A percentile compares a stretch with the other conserved stretches of the same genome.
These are phyloP conservation scores for Crioceris asparagi DNA, from an alignment of 2,888 invertebrate species.

Conservation along the genomic window DNA sequence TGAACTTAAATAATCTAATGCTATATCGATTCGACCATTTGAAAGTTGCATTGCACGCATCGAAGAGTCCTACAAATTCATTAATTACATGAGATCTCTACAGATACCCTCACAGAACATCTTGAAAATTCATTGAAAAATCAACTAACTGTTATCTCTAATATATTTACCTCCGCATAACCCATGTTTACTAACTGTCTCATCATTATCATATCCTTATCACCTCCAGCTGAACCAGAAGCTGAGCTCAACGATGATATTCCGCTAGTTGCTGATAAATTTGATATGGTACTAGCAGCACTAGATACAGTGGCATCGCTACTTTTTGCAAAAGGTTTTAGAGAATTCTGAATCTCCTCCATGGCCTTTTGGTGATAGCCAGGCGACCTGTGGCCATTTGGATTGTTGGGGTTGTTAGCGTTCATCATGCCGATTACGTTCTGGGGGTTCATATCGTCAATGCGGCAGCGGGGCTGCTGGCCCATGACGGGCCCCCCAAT, in stretches of 20 bases:
- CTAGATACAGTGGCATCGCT: conserved; percentile 52
- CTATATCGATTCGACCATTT: conserved; percentile 60
- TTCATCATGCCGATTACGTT: no score
- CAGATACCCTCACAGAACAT: no score
- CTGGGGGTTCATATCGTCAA: no score
- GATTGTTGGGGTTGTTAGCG: conserved; percentile 28
- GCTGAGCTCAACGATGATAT: conserved; percentile 49
- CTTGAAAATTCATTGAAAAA: no score
- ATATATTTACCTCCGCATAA: conserved; percentile 55
- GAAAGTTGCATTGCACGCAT: conserved; percentile 58
- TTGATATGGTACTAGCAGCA: conserved; percentile 64
- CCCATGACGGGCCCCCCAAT: conserved; percentile 44
- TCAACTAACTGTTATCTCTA: no score
- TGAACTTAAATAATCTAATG: conserved; percentile 55
- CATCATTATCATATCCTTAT: conserved; percentile 52
- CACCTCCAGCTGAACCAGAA: conserved; percentile 39
- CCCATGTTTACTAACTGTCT: conserved; percentile 61
- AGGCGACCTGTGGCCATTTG: conserved; percentile 46
- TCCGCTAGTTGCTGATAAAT: conserved; percentile 50
- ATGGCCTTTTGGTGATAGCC: conserved; percentile 81
- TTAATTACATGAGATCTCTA: conserved; percentile 8
- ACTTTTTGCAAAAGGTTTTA: conserved; percentile 69
- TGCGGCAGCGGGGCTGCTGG: conserved; percentile 39
- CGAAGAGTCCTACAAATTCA: conserved; percentile 49
- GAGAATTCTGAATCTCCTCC: conserved; percentile 74